Evolutionary conservation across 2,888 invertebrate genomes (phyloP).

Genomic region (Nemapogon koenigi): DNA sequence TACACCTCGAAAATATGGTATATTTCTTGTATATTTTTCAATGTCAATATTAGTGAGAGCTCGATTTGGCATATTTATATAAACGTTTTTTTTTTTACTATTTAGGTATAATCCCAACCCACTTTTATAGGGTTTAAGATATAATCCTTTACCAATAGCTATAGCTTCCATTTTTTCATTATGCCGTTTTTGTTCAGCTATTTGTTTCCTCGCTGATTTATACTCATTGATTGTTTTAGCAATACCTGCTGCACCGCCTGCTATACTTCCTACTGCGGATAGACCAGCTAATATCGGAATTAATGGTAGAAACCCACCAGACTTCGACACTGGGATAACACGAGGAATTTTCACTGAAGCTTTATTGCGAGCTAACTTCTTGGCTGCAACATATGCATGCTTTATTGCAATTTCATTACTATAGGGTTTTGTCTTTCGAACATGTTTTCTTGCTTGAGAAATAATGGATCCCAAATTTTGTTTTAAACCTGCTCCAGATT

Average conservation of each 20-base stretch:
- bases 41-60: slow-evolving; percentile 13
- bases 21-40: slow-evolving; percentile 8
- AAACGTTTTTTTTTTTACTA: slow-evolving; percentile 24
- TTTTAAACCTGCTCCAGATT: slow-evolving; percentile 16
- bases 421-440: neutral
- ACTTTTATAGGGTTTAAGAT: slow-evolving; percentile 23
- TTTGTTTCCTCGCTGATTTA: slow-evolving; percentile 22
- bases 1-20: slow-evolving; percentile 17
- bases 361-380: slow-evolving; percentile 16
- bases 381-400: slow-evolving; percentile 13
- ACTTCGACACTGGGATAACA: slow-evolving; percentile 26
- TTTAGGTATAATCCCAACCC: slow-evolving; percentile 12
- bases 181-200: slow-evolving; percentile 5
- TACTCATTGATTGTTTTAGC: slow-evolving; percentile 24
- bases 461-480: neutral
- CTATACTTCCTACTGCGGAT: slow-evolving; percentile 25
- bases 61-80: slow-evolving; percentile 11
- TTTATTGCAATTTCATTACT: slow-evolving; percentile 15
- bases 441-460: neutral
- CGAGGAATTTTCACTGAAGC: slow-evolving; percentile 19
- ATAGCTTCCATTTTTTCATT: slow-evolving; percentile 28
- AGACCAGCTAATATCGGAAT: slow-evolving; percentile 30
- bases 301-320: slow-evolving; percentile 26
- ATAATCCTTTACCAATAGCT: slow-evolving; percentile 26
- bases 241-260: slow-evolving; percentile 29